Percentiles rank a stretch among this genome's conserved stretches.
phyloP scores from a whole-genome alignment of 2,797 vertebrate genomes.

The Thunnus albacares region DNA sequence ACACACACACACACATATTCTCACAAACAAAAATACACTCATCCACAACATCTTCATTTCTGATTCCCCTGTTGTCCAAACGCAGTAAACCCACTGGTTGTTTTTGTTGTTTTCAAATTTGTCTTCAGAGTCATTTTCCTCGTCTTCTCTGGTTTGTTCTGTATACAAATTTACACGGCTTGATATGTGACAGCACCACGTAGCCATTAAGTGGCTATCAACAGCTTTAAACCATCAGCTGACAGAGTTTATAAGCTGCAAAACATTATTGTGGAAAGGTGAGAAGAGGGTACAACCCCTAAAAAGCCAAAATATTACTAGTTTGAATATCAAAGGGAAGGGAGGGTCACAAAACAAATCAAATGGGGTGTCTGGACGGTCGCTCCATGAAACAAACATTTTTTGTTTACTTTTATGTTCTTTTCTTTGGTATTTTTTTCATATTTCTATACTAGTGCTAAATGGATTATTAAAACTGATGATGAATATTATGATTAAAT shows the following conservation, averaged over 20 bases:
- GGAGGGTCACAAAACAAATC: slow-evolving; percentile 76
- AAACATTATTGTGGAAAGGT: slow-evolving; percentile 9
- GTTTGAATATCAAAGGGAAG: slow-evolving; percentile 35
- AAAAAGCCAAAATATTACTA: slow-evolving; percentile 34
- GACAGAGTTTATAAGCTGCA: slow-evolving; percentile 45
- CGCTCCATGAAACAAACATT: slow-evolving; percentile 59
- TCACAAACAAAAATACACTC: slow-evolving; percentile 19
- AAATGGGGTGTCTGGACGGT: slow-evolving; percentile 49
- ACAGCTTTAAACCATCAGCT: slow-evolving; percentile 62
- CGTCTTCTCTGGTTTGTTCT: slow-evolving; percentile 32
- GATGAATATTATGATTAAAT: slow-evolving; percentile 82
- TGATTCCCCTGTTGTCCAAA: slow-evolving; percentile 37
- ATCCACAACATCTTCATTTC: slow-evolving; percentile 31
- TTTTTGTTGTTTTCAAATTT: slow-evolving; percentile 35
- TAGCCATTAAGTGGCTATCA: slow-evolving; percentile 26
- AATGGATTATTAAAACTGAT: slow-evolving; percentile 83
- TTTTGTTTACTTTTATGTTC: slow-evolving; percentile 73
- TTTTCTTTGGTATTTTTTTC: slow-evolving; percentile 82
- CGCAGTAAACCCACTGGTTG: slow-evolving; percentile 37
- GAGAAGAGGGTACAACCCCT: slow-evolving; percentile 5
- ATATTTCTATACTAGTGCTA: slow-evolving; percentile 86
- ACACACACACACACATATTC: background rate
- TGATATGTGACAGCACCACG: slow-evolving; percentile 31
- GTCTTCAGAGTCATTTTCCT: slow-evolving; percentile 34
- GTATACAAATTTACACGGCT: slow-evolving; percentile 12